These are phyloP conservation scores for Gephyroberyx darwinii DNA, from an alignment of 2,797 vertebrate species.

Conservation along the genomic window DNA sequence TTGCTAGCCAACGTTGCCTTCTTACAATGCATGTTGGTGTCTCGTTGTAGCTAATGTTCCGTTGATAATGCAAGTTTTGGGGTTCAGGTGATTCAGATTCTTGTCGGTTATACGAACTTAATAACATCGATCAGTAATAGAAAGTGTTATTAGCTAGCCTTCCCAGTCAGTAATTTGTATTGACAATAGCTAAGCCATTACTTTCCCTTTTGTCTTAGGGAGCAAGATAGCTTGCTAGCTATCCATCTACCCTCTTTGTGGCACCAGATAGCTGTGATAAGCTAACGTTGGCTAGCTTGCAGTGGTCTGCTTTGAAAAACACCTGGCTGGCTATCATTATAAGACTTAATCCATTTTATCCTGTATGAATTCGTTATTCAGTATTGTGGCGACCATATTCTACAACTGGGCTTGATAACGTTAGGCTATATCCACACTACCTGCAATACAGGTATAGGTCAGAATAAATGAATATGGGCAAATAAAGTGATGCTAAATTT, in stretches of 20 bases:
- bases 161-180: constrained; percentile 60
- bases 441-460: neutral
- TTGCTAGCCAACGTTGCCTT: constrained; percentile 74
- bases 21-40: constrained; percentile 65
- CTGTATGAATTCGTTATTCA: constrained; percentile 20
- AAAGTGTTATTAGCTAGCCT: constrained; percentile 54
- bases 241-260: constrained; percentile 74
- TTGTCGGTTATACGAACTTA: neutral
- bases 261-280: constrained; percentile 62
- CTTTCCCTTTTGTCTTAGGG: constrained; percentile 82
- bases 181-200: constrained; percentile 79
- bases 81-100: constrained; percentile 8
- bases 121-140: constrained; percentile 13
- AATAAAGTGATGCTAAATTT: neutral
- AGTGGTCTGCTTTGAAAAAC: constrained; percentile 6
- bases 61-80: constrained; percentile 34
- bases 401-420: constrained; percentile 7
- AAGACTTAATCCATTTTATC: constrained; percentile 20
- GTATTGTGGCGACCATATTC: constrained; percentile 3
- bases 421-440: constrained; percentile 7
- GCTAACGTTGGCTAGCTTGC: constrained; percentile 36
- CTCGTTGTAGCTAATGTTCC: constrained; percentile 46
- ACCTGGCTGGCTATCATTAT: constrained; percentile 17
- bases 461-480: neutral
- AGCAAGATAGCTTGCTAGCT: constrained; percentile 74